phyloP scores from a whole-genome alignment of 2,888 invertebrate species.

The Axea sp. region DNA sequence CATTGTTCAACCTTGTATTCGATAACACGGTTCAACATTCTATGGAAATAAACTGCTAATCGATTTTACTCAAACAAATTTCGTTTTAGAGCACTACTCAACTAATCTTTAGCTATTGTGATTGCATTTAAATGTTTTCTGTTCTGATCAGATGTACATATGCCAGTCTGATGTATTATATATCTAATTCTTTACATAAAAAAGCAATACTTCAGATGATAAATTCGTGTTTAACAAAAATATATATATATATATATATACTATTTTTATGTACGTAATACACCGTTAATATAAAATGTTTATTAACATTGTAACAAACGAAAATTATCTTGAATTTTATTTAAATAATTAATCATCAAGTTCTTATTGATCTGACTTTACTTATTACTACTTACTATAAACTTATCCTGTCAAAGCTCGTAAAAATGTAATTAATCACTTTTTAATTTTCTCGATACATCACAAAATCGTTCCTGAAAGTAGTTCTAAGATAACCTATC shows the following conservation, averaged over 20 bases:
- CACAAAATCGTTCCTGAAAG: constrained; percentile 27
- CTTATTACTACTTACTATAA: constrained; percentile 20
- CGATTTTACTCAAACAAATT: background rate
- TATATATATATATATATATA: no score
- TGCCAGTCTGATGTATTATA: no score
- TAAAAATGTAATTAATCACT: constrained; percentile 51
- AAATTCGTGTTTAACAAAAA: no score
- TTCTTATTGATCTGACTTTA: background rate
- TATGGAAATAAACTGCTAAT: constrained; percentile 22
- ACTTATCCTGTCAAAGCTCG: constrained; percentile 19
- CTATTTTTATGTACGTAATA: no score
- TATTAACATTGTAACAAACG: no score
- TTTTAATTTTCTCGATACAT: constrained; percentile 51
- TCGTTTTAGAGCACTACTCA: no score
- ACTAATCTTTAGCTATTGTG: no score
- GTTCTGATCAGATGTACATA: no score
- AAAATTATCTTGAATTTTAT: no score
- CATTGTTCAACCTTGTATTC: constrained; percentile 30
- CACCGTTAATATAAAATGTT: background rate
- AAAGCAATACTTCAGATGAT: no score
- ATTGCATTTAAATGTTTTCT: no score
- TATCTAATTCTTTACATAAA: no score
- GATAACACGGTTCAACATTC: constrained; percentile 8
- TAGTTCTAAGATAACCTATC: constrained; percentile 41
- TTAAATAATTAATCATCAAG: constrained; percentile 3